phyloP scores from a whole-genome alignment of 2,888 invertebrate species.

The Epinotia ramella region DNA sequence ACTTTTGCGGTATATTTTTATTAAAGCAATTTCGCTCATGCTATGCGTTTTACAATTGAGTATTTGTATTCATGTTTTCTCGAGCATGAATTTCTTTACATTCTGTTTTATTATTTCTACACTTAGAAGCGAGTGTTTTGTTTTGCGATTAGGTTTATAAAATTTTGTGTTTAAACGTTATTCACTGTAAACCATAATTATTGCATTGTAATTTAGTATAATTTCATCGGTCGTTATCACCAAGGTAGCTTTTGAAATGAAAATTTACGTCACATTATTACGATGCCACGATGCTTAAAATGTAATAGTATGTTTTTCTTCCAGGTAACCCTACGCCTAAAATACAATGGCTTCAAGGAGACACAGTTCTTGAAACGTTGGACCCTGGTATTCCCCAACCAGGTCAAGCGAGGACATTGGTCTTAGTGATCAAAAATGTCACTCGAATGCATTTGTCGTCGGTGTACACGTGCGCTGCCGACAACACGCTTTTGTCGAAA shows the following conservation, averaged over 20 bases:
- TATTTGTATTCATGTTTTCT: conserved; percentile 27
- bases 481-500: conserved; percentile 88
- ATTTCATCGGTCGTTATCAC: neutral
- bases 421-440: conserved; percentile 69
- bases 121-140: neutral
- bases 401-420: conserved; percentile 64
- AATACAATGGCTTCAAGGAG: conserved; percentile 79
- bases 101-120: neutral
- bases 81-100: neutral
- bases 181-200: neutral
- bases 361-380: conserved; percentile 66
- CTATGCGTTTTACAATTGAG: conserved; percentile 32
- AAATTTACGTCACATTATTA: neutral
- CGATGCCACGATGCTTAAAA: neutral
- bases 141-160: neutral
- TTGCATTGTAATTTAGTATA: neutral
- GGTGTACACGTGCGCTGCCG: conserved; percentile 88
- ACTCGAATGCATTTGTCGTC: conserved; percentile 87
- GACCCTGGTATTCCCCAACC: conserved; percentile 66
- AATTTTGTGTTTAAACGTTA: neutral
- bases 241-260: neutral
- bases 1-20: conserved; percentile 39
- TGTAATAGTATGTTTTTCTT: neutral
- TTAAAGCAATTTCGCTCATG: conserved; percentile 42
- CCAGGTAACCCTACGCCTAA: conserved; percentile 77